Base-by-base conservation (phyloP, 2,113 vertebrate species). In the Nerophis lumbriciformis region DNA sequence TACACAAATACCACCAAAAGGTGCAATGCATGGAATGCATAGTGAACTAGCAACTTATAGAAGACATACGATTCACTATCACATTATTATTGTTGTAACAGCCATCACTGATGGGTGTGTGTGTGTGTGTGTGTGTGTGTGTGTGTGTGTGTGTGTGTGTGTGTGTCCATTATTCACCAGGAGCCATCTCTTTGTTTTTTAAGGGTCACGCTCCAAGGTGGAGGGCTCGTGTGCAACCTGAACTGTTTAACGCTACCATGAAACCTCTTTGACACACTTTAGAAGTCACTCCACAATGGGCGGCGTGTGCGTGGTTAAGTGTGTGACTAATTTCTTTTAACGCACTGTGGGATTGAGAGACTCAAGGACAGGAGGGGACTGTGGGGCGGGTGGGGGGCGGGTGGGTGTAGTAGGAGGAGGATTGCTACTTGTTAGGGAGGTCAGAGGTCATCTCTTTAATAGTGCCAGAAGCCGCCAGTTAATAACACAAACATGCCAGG, bases 241-340 rank as follows among this genome's bases (percentile, higher is more conserved):
- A 83, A 60, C 78, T 78, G 76, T 76, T 84, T 78, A 80, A 75
- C 63, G 75, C 63, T 61, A 85, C 72, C 76, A 73, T 85, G 84
- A 82, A 87, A 82, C 78, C 85, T 79, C 77, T 83, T 66, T 83
- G 84, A 80, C 82, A 87, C 80, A 86, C 83, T 83, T 81, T 79
- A 65, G 67, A 71, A 80, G 76, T 86, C 77, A 77, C 80, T 83
- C 79, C 74, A 86, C 83, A 84, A 84, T 75, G 64, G 63, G 59
- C 75, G 66, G 79, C 72, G 79, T 80, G 82, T 78, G 84, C 57
- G 73, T 87, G 83, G 78, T 85, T 84, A 86, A 86, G 80, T 80
- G 87, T 81, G 86, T 88, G 83, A 87, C 80, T 86, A 88, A 88
- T 86, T 85, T 82, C 68, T 77, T 79, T 83, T 88, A 89, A 88